Evolutionary conservation across 2,888 invertebrate species (phyloP).

Genomic region (Orthosia gracilis): DNA sequence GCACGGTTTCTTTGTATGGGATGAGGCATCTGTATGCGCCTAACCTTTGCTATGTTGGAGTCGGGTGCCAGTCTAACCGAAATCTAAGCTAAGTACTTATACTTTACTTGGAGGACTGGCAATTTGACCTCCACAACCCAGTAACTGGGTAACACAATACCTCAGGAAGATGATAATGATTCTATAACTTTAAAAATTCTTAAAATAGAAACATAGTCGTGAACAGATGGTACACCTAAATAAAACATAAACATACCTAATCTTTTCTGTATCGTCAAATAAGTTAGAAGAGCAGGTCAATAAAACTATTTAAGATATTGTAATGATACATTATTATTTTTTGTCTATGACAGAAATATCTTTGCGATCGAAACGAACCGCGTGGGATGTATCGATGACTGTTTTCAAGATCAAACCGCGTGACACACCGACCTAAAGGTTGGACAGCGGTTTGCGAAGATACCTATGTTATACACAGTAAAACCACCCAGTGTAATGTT

Average conservation of each 20-base stretch:
- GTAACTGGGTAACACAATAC: no score
- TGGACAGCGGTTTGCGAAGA: constrained; percentile 19
- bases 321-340: constrained; percentile 55
- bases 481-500: no score
- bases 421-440: constrained; percentile 55
- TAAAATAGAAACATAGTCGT: no score
- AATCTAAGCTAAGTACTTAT: no score
- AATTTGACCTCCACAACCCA: no score
- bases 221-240: background rate
- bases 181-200: no score
- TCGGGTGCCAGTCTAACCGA: no score
- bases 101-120: no score
- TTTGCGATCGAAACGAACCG: constrained; percentile 48
- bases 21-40: no score
- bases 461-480: constrained; percentile 12
- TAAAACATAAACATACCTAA: background rate
- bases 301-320: constrained; percentile 55
- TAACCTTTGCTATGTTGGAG: no score
- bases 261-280: background rate
- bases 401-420: constrained; percentile 63
- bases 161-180: no score
- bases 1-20: no score
- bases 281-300: constrained; percentile 50
- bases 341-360: constrained; percentile 58
- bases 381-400: constrained; percentile 65